Conservation (phyloP, 2,797 vertebrate genomes). For the Sebastolobus altivelis region DNA sequence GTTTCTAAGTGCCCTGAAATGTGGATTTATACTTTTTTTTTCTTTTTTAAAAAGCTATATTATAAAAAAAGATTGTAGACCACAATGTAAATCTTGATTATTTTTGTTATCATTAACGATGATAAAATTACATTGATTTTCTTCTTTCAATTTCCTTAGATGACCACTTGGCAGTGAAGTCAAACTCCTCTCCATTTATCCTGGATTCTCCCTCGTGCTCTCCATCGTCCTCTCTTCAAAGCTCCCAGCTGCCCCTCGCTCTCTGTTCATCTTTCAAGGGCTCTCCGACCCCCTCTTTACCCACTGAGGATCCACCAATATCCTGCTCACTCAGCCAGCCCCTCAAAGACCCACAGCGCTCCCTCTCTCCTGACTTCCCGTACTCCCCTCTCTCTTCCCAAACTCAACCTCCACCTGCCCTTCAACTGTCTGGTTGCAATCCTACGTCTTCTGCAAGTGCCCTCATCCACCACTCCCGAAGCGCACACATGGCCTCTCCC, state of each 20-base stretch:
- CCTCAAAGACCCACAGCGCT: slow-evolving; percentile 48
- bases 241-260: slow-evolving; percentile 54
- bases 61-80: not conserved
- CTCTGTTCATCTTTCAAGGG: slow-evolving; percentile 74
- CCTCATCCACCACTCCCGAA: slow-evolving; percentile 44
- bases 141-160: slow-evolving; percentile 76
- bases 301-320: slow-evolving; percentile 47
- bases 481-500: slow-evolving; percentile 85
- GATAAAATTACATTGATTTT: slow-evolving; percentile 29
- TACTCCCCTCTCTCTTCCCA: slow-evolving; percentile 39
- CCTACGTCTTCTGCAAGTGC: slow-evolving; percentile 63
- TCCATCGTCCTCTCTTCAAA: slow-evolving; percentile 70
- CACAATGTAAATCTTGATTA: not conserved
- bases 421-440: slow-evolving; percentile 47
- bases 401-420: slow-evolving; percentile 36
- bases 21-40: not conserved
- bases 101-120: slow-evolving; percentile 3
- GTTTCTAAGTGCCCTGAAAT: not conserved
- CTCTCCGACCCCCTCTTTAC: slow-evolving; percentile 66
- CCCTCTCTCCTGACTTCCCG: slow-evolving; percentile 49
- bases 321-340: slow-evolving; percentile 56
- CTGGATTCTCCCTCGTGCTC: slow-evolving; percentile 70
- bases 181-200: slow-evolving; percentile 58
- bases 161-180: slow-evolving; percentile 80
- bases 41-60: not conserved